phyloP scores from a whole-genome alignment of 2,888 invertebrate genomes.

The Athalia rosae region DNA sequence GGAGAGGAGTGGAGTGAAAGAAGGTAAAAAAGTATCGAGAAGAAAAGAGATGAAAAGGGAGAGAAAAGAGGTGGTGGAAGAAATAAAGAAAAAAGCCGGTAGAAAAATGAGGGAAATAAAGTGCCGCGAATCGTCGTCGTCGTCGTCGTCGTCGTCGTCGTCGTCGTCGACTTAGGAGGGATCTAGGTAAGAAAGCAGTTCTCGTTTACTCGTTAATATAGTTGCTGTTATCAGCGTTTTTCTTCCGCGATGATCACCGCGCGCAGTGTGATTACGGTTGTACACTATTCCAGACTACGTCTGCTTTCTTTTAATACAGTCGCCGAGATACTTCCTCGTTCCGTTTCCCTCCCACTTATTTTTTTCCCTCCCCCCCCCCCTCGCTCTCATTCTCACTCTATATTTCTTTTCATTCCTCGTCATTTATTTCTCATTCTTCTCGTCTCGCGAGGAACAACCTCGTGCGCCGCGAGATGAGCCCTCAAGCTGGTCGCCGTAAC shows the following conservation, averaged over 20 bases:
- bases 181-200: slow-evolving; percentile 36
- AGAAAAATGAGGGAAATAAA: slow-evolving; percentile 42
- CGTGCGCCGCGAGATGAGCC: no score
- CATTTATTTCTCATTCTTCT: background rate
- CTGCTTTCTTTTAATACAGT: no score
- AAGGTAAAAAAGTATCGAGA: slow-evolving; percentile 3
- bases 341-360: background rate
- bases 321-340: slow-evolving; percentile 15
- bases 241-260: slow-evolving; percentile 35
- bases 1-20: background rate
- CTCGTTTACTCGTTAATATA: slow-evolving; percentile 40
- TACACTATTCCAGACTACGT: background rate
- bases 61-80: background rate
- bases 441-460: no score
- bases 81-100: background rate
- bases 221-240: slow-evolving; percentile 43
- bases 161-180: background rate
- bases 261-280: slow-evolving; percentile 30
- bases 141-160: no score
- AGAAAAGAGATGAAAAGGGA: background rate
- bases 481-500: no score
- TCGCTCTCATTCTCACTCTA: no score
- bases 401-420: no score
- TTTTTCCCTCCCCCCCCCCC: no score
- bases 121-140: background rate